phyloP scores from a whole-genome alignment of 2,113 vertebrate genomes.

The Chelonoidis abingdonii region DNA sequence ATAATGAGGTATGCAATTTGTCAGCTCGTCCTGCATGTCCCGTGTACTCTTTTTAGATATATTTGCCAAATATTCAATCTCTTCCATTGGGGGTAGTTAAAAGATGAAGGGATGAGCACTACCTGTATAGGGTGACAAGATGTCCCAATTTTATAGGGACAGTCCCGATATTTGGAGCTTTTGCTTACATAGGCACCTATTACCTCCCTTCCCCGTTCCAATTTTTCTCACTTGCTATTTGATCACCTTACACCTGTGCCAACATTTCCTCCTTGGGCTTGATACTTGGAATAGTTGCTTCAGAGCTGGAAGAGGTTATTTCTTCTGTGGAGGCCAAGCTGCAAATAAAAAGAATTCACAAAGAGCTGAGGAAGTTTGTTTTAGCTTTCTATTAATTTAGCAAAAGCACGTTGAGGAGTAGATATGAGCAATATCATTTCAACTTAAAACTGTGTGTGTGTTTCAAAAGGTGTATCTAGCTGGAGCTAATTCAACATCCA shows the following conservation, averaged over 20 bases:
- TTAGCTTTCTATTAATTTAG: not conserved
- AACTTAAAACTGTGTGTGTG: not conserved
- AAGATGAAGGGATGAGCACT: not conserved
- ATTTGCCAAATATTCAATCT: not conserved
- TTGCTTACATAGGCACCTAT: too few relatives aligned
- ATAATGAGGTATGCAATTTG: not conserved
- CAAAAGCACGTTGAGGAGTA: not conserved
- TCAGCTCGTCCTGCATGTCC: not conserved
- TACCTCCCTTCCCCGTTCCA: too few relatives aligned
- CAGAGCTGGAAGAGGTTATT: not conserved
- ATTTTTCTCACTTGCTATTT: too few relatives aligned
- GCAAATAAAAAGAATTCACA: not conserved
- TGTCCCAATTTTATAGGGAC: too few relatives aligned
- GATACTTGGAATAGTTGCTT: not conserved
- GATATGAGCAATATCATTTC: rapidly evolving
- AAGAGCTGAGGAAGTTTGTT: not conserved
- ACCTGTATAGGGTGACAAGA: too few relatives aligned
- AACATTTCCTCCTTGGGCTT: not conserved
- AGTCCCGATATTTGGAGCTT: too few relatives aligned
- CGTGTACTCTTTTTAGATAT: not conserved
- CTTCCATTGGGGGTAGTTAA: not conserved
- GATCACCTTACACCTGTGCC: not conserved
- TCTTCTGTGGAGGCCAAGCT: not conserved
- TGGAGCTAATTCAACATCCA: not conserved
- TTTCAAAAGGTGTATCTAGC: not conserved